Percentiles rank a stretch among this genome's conserved stretches.
These are phyloP conservation scores for Gastrophryne carolinensis DNA, from an alignment of 2,797 vertebrate species.

Conservation along the genomic window DNA sequence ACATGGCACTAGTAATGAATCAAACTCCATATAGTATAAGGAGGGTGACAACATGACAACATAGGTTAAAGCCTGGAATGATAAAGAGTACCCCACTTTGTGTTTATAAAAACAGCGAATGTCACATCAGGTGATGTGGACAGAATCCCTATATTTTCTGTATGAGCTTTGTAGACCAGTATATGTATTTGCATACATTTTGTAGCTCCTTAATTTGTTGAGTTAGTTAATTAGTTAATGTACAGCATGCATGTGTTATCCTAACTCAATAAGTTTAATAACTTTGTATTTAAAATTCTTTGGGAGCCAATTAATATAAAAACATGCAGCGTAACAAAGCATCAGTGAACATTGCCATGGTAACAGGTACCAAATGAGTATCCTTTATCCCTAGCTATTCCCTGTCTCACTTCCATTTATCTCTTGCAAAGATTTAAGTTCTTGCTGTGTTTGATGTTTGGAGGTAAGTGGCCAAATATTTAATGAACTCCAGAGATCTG, in stretches of 20 bases:
- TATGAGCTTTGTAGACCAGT: too few relatives aligned
- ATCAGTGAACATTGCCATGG: slow-evolving; percentile 40
- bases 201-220: not conserved
- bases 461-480: slow-evolving; percentile 16
- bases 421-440: slow-evolving; percentile 30
- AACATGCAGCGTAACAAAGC: slow-evolving; percentile 22
- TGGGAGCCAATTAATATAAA: slow-evolving; percentile 40
- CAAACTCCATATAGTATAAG: too few relatives aligned
- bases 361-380: slow-evolving; percentile 35
- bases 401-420: slow-evolving; percentile 16
- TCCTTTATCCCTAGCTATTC: not conserved
- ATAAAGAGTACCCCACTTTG: too few relatives aligned
- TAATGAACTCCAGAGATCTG: slow-evolving; percentile 35
- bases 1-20: too few relatives aligned
- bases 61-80: too few relatives aligned
- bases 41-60: too few relatives aligned
- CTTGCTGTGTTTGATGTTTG: slow-evolving; percentile 30
- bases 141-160: too few relatives aligned
- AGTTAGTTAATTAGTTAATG: slow-evolving; percentile 15
- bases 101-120: too few relatives aligned
- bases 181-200: not conserved
- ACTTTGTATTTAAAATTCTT: slow-evolving; percentile 20
- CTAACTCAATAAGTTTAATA: not conserved
- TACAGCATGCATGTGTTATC: slow-evolving; percentile 27
- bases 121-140: too few relatives aligned